phyloP scores from a whole-genome alignment of 2,888 invertebrate species.

The Volucella zonaria region DNA sequence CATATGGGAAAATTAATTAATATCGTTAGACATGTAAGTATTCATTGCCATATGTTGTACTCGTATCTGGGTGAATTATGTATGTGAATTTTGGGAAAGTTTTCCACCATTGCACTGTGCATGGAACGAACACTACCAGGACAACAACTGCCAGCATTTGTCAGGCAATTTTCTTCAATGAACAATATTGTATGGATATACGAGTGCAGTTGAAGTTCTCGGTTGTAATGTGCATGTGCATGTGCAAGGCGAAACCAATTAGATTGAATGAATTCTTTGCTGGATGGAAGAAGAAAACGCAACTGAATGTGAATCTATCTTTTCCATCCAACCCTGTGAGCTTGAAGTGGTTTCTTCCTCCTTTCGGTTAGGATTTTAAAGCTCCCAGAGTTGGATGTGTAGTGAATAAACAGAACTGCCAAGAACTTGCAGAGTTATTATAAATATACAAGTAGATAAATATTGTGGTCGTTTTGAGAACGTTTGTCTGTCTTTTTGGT shows the following conservation, averaged over 20 bases:
- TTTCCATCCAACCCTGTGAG: not conserved
- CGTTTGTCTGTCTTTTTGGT: conserved; percentile 29
- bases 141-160: conserved; percentile 36
- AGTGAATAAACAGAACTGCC: conserved; percentile 29
- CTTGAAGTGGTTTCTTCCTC: not conserved
- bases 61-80: not conserved
- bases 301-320: conserved; percentile 13
- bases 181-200: not conserved
- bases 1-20: conserved; percentile 83
- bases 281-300: conserved; percentile 17
- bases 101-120: conserved; percentile 10
- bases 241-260: conserved; percentile 58
- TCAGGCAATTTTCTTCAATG: conserved; percentile 40
- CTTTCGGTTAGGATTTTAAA: not conserved
- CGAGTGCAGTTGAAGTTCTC: not conserved
- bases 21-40: conserved; percentile 82
- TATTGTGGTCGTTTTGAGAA: conserved; percentile 2
- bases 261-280: conserved; percentile 56
- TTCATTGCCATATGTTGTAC: conserved; percentile 23
- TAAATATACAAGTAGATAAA: conserved; percentile 6
- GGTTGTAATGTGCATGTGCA: not conserved
- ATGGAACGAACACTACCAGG: too few species aligned
- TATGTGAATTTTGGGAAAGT: not conserved
- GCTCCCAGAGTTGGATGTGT: not conserved
- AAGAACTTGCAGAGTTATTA: conserved; percentile 47